A percentile compares a stretch with the other conserved stretches of the same genome.
Evolutionary conservation across 2,888 invertebrate species (phyloP).

Genomic region (Nudaria mundana): DNA sequence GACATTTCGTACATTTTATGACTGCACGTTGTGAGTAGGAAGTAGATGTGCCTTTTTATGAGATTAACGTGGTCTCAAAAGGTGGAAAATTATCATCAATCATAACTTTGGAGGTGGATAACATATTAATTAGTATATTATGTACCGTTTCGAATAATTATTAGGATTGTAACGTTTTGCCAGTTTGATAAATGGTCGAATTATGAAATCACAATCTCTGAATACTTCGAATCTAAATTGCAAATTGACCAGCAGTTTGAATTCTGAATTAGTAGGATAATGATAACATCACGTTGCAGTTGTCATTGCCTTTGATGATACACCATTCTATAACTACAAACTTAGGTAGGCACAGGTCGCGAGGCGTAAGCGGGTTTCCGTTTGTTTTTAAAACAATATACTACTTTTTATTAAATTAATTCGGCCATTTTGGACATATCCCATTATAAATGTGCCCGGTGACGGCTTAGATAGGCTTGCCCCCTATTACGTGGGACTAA

Average conservation of each 20-base stretch:
- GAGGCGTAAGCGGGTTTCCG: no score
- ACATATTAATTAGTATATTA: neutral
- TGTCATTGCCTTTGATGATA: constrained; percentile 8
- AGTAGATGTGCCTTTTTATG: constrained; percentile 2
- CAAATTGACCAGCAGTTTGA: neutral
- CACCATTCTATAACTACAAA: no score
- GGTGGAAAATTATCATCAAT: constrained; percentile 6
- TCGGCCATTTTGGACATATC: no score
- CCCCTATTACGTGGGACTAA: no score
- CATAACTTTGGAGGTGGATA: neutral
- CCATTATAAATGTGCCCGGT: no score
- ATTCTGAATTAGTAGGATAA: constrained; percentile 3
- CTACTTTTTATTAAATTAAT: no score
- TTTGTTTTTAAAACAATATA: no score
- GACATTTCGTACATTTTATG: constrained; percentile 11
- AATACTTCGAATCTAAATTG: no score
- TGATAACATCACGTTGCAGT: constrained; percentile 6
- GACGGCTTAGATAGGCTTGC: no score
- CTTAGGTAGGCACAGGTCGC: no score
- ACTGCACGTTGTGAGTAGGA: neutral
- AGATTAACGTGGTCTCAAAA: neutral
- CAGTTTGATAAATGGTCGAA: no score
- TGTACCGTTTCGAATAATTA: neutral
- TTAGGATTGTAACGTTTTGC: neutral
- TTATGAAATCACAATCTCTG: no score